Evolutionary conservation across 2,797 vertebrate genomes (phyloP).

Genomic region (Liparis tanakae): DNA sequence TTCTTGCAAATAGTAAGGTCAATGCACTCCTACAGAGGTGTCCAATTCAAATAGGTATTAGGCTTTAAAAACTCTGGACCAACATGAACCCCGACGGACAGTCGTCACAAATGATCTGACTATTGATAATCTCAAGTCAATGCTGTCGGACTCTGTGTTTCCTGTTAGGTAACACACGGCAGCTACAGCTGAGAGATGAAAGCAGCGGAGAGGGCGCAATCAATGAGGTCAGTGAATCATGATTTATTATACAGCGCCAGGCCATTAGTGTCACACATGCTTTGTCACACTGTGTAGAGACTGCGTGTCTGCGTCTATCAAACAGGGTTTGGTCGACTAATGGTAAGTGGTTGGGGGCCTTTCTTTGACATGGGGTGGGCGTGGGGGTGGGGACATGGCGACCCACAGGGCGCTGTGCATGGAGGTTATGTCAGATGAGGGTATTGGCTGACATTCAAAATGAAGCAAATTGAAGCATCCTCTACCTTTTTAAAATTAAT

Average conservation of each 20-base stretch:
- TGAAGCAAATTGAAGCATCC: constrained; percentile 10
- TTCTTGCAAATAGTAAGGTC: background rate
- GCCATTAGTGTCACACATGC: constrained; percentile 66
- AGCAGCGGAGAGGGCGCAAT: constrained; percentile 50
- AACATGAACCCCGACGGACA: background rate
- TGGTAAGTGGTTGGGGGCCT: constrained; percentile 32
- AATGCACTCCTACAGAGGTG: background rate
- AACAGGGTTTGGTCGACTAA: constrained; percentile 40
- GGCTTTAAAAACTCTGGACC: background rate
- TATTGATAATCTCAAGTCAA: constrained; percentile 45
- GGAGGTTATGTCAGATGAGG: constrained; percentile 35
- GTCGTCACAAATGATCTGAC: constrained; percentile 9
- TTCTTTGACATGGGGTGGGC: constrained; percentile 40
- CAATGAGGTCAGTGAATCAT: constrained; percentile 72
- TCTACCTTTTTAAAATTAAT: constrained; percentile 24
- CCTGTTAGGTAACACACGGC: constrained; percentile 62
- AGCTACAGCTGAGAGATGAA: constrained; percentile 29
- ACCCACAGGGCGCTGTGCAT: background rate
- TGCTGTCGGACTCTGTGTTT: constrained; percentile 35
- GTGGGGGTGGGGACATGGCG: background rate
- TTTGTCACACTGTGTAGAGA: constrained; percentile 61
- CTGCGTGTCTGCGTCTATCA: constrained; percentile 47
- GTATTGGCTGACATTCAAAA: constrained; percentile 19
- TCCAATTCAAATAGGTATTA: background rate
- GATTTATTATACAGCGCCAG: constrained; percentile 68